phyloP scores from a whole-genome alignment of 2,888 invertebrate species.

The Anoplius nigerrimus region DNA sequence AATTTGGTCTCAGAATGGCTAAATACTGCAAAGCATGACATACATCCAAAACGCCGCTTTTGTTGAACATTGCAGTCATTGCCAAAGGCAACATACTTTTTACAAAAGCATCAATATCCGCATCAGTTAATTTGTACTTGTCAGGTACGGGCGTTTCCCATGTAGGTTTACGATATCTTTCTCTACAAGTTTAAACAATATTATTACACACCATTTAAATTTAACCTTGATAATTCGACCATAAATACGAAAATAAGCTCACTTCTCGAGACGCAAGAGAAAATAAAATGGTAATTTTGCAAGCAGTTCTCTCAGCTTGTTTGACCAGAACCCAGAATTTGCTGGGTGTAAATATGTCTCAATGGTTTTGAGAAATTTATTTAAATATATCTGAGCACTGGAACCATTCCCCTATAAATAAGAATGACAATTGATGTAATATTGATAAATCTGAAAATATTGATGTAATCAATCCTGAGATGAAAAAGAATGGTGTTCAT shows the following conservation, averaged over 20 bases:
- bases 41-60: conserved; percentile 80
- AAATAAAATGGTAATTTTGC: conserved; percentile 83
- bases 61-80: conserved; percentile 87
- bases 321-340: conserved; percentile 88
- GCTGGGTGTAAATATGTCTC: conserved; percentile 94
- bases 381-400: conserved; percentile 83
- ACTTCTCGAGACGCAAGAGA: conserved; percentile 78
- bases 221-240: neutral
- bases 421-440: conserved; percentile 1
- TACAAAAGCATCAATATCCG: conserved; percentile 89
- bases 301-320: conserved; percentile 81
- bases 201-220: neutral
- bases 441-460: too few relatives aligned
- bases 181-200: conserved; percentile 72
- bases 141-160: conserved; percentile 86
- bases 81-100: conserved; percentile 84
- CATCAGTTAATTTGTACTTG: conserved; percentile 84
- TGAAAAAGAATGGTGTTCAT: too few relatives aligned
- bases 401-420: conserved; percentile 77
- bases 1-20: conserved; percentile 86
- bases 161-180: conserved; percentile 79
- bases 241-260: conserved; percentile 33
- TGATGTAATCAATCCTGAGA: too few relatives aligned
- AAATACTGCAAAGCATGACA: conserved; percentile 84
- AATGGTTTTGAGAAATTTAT: conserved; percentile 87